Percentiles rank a stretch among this genome's conserved stretches.
These are phyloP conservation scores for Platyscapa corneri DNA, from an alignment of 1,140 invertebrate species.

Conservation along the genomic window DNA sequence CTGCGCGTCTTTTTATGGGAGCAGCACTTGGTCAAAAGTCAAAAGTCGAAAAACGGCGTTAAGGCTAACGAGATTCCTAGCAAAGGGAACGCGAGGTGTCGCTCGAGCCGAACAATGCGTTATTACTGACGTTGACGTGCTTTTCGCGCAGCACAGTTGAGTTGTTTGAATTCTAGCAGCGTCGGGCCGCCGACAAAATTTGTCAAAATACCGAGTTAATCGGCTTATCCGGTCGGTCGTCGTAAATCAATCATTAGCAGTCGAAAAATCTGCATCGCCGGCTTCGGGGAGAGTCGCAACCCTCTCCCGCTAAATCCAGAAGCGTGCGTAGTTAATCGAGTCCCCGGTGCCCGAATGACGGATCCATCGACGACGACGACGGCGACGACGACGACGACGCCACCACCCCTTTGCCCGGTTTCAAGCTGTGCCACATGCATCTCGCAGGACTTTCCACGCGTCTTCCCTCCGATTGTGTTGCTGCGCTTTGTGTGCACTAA, in stretches of 20 bases:
- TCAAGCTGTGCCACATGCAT: not conserved
- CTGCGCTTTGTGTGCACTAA: not conserved
- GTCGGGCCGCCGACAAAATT: not conserved
- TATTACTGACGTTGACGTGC: not conserved
- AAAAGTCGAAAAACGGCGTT: not conserved
- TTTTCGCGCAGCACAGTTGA: not conserved
- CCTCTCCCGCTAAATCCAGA: not conserved
- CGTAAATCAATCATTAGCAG: not conserved
- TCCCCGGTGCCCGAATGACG: no score
- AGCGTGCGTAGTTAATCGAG: not conserved
- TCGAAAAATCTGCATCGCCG: not conserved
- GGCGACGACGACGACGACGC: no score
- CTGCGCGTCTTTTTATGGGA: no score
- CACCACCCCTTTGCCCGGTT: not conserved
- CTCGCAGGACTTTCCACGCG: no score
- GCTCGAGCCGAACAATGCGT: not conserved
- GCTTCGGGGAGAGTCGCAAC: not conserved
- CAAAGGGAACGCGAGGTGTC: not conserved
- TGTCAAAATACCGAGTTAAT: not conserved
- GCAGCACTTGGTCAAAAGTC: no score
- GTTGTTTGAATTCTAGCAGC: not conserved
- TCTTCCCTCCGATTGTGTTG: not conserved
- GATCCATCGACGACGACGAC: no score
- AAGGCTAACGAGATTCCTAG: not conserved
- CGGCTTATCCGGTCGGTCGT: not conserved